Evolutionary conservation across 2,888 invertebrate species (phyloP), one percentile per base, ranked within the genome.

Genomic region (Ichneumoninae sp.): DNA sequence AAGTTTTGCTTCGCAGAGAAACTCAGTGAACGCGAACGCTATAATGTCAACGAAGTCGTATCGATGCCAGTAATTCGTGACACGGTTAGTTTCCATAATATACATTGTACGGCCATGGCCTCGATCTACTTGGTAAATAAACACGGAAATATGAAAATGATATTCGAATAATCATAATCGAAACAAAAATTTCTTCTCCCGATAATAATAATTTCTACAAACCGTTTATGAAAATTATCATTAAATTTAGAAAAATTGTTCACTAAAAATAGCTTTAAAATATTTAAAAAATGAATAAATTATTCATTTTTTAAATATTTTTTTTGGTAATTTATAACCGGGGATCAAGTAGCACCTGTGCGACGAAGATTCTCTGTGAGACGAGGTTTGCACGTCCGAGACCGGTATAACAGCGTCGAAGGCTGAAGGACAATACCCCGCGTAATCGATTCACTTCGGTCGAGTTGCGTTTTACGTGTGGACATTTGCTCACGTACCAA

Each of bases 31-130:
- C 52, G 47, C 16, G 52, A 68, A 40, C 40, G 13, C 47, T 22
- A 75, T 8, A 71, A 40, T 66, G 60, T 26, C 36, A 40, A 65
- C 65, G 76, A 76, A 81, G 81, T 76, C 81, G 62, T 81, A 81
- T 54, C 76, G 70, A 70, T 81, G 76, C 81, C 76, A 33, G 36
- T 65, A 76, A 81, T 81, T 70, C 70, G 62, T 30, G 54, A 70
- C 44, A 44, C 52, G 54, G 52, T 16, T 76, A 76, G 30, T 66
- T 69, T 76, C 30, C 54, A 70, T 71, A 68, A 68, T 68, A 68
- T 68, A 74, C 68, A 80, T 74, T 66, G 72, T 57, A 30, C 40
- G 30, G 19, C 22, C 47, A 22, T 44, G 47, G 19, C 22, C 71
- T 65, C 30, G 44, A 40, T 66, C 1, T 22, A 1, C 26, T 33